Conservation (phyloP, 2,797 vertebrate species). For the Notolabrus celidotus region DNA sequence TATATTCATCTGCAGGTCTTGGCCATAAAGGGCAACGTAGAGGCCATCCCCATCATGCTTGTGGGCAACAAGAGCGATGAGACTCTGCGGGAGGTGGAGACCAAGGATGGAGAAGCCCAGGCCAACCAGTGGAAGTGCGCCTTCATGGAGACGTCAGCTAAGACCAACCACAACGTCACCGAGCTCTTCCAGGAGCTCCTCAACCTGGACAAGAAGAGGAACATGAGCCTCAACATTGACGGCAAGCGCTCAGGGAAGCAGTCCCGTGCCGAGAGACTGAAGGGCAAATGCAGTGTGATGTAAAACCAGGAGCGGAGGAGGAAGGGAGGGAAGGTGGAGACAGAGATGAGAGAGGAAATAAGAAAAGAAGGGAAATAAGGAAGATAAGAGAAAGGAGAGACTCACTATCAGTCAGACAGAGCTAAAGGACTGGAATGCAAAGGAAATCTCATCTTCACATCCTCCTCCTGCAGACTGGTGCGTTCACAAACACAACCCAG, state of each 20-base stretch:
- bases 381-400: slow-evolving; percentile 25
- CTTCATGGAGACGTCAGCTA: slow-evolving; percentile 99
- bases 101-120: slow-evolving; percentile 92
- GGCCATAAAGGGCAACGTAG: slow-evolving; percentile 95
- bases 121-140: slow-evolving; percentile 96
- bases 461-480: slow-evolving; percentile 54
- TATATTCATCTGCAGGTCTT: slow-evolving; percentile 81
- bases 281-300: slow-evolving; percentile 96
- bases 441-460: slow-evolving; percentile 58
- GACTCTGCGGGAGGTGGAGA: slow-evolving; percentile 94
- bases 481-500: slow-evolving; percentile 44
- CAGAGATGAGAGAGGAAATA: slow-evolving; percentile 19
- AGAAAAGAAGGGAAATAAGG: slow-evolving; percentile 10
- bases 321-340: slow-evolving; percentile 20
- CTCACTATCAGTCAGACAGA: slow-evolving; percentile 46
- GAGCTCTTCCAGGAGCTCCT: slow-evolving; percentile 99
- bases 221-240: slow-evolving; percentile 95
- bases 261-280: slow-evolving; percentile 94
- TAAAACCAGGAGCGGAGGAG: slow-evolving; percentile 70
- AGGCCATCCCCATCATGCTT: slow-evolving; percentile 96
- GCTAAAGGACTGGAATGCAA: slow-evolving; percentile 39
- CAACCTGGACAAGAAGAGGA: slow-evolving; percentile 95
- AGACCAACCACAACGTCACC: slow-evolving; percentile 98
- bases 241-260: slow-evolving; percentile 95
- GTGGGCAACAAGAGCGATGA: slow-evolving; percentile 98